Base-by-base conservation (phyloP, 2,888 invertebrate species). In the Zygogramma bicolorata region DNA sequence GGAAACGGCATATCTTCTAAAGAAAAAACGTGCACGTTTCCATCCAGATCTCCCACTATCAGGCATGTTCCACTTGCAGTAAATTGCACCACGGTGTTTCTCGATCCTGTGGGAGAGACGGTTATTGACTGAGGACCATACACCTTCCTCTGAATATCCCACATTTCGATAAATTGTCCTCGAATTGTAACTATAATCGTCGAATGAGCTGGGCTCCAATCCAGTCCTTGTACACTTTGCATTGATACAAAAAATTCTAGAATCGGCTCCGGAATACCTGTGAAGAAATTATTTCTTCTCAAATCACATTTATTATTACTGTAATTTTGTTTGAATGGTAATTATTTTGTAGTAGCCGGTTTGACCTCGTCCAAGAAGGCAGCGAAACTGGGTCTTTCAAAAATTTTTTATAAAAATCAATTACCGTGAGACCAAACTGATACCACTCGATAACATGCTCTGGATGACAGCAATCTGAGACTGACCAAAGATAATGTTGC, bases 61-160 rank as follows among this genome's bases (percentile, higher is more conserved):
- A 81, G 68, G 68, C 80, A 81, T 59, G 92, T 90, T 0, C 95
- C 95, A 38, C 91, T 91, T 0, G 87, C 83, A 0, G 92, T 91
- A 82, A 94, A 94, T 72, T 89, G 89, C 3, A 91, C 85, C n/a
- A 88, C 88, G 0, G 91, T 90, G 67, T 92, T 86, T 71, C 85
- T 83, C 0, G 82, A 86, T 13, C 88, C 85, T 0, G 82, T 84
- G 0, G 90, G 88, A 57, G 91, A 90, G 0, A 83, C 81, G 46
- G 90, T 91, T 59, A 90, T 88, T 0, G 91, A 91, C 73, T 90
- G 91, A 0, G 95, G 94, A 65, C 90, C 90, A 73, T 93, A 90
- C 0, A 90, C 91, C 83, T 93, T 94, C 22, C 93, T 88, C 4
- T 92, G 91, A 7, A 95, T 87, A 84, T 96, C 95, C 96, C 96